Conservation (phyloP, 2,113 vertebrate genomes). For the Pelecanus crispus region DNA sequence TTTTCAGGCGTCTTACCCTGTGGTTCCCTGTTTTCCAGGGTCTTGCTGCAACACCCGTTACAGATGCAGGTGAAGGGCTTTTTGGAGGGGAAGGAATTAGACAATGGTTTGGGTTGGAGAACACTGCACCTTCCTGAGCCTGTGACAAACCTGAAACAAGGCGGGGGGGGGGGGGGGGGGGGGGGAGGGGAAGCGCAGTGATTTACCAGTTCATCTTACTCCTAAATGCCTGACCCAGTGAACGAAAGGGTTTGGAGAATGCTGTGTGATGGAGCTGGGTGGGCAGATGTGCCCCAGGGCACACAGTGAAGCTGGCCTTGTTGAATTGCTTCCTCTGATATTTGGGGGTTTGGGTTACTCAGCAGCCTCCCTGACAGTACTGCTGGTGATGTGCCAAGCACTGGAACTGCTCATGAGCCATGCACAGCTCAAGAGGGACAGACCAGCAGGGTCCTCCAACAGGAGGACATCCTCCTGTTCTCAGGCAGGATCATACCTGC, state of each 20-base stretch:
- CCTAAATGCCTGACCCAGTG: background rate
- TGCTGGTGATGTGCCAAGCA: background rate
- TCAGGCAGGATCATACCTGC: background rate
- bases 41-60: background rate
- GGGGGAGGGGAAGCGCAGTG: background rate
- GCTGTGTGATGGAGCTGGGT: background rate
- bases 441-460: too few relatives aligned
- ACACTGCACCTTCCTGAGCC: background rate
- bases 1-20: slow-evolving; percentile 63
- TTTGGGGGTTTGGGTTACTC: rapidly evolving
- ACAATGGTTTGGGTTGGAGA: background rate
- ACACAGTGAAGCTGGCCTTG: background rate
- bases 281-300: background rate
- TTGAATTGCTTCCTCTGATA: background rate
- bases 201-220: background rate
- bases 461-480: background rate
- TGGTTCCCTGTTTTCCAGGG: slow-evolving; percentile 1
- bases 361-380: background rate
- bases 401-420: background rate
- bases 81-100: slow-evolving; percentile 63
- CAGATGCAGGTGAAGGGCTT: slow-evolving; percentile 66
- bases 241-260: background rate
- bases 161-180: background rate
- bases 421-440: background rate
- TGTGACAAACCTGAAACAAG: slow-evolving; percentile 28